Evolutionary conservation across 2,113 vertebrate species (phyloP).

Genomic region (Columba livia): DNA sequence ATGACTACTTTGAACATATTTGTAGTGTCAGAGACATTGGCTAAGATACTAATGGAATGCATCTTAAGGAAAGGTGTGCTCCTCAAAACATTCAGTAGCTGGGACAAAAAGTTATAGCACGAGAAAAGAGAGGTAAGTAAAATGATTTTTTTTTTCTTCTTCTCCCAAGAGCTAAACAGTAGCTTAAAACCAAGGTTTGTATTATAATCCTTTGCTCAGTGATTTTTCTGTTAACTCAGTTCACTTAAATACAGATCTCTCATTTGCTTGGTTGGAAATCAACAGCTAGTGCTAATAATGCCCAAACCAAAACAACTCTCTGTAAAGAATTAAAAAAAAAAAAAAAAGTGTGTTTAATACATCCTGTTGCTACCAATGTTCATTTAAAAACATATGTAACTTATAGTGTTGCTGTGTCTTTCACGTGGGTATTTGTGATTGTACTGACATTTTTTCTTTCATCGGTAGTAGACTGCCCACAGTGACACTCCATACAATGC

Average conservation of each 20-base stretch:
- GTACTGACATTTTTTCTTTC: neutral
- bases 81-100: neutral
- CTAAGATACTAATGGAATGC: neutral
- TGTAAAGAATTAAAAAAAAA: neutral
- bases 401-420: neutral
- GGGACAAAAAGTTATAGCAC: neutral
- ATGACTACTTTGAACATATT: neutral
- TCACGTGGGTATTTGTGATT: neutral
- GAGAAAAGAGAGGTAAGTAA: neutral
- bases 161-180: neutral
- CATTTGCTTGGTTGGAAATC: neutral
- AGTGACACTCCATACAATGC: neutral
- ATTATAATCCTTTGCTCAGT: neutral
- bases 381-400: neutral
- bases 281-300: neutral
- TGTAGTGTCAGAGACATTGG: neutral
- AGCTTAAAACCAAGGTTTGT: neutral
- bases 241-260: neutral
- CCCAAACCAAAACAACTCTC: neutral
- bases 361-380: neutral
- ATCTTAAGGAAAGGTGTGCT: neutral
- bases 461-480: neutral
- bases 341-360: neutral
- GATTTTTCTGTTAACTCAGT: neutral
- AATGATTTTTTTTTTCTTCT: neutral